Conservation (phyloP, 2,888 invertebrate genomes). For the Campoplex capitator region DNA sequence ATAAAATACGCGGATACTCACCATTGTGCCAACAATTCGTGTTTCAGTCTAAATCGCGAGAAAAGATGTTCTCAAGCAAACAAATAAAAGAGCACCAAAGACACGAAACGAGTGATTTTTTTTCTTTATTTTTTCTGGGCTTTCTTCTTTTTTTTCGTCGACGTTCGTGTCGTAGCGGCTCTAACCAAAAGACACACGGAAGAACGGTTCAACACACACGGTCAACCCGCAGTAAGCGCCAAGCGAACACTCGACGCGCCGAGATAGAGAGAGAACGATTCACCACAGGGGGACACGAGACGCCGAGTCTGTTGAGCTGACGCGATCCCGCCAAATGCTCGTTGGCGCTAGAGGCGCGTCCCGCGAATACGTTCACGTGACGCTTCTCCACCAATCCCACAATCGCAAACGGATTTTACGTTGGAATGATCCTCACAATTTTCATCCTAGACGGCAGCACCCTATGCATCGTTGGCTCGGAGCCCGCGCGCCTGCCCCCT, state of each 20-base stretch:
- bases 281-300: conserved; percentile 77
- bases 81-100: conserved; percentile 31
- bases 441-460: conserved; percentile 34
- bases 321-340: conserved; percentile 83
- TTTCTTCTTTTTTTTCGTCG: conserved; percentile 23
- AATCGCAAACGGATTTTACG: conserved; percentile 29
- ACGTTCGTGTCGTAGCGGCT: conserved; percentile 36
- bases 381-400: conserved; percentile 78
- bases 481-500: conserved; percentile 37
- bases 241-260: conserved; percentile 54
- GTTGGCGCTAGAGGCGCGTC: conserved; percentile 79
- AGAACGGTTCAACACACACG: conserved; percentile 52
- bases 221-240: conserved; percentile 56
- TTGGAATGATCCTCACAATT: neutral
- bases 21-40: conserved; percentile 82
- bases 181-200: conserved; percentile 51
- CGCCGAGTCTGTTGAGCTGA: conserved; percentile 73
- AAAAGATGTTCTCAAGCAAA: conserved; percentile 18
- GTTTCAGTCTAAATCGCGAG: conserved; percentile 23
- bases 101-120: conserved; percentile 12
- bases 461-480: conserved; percentile 21
- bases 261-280: conserved; percentile 68
- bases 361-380: conserved; percentile 83
- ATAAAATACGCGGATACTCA: conserved; percentile 84
- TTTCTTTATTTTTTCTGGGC: conserved; percentile 1